Evolutionary conservation across 1,140 invertebrate genomes (phyloP).

Genomic region (Ostrea edulis): DNA sequence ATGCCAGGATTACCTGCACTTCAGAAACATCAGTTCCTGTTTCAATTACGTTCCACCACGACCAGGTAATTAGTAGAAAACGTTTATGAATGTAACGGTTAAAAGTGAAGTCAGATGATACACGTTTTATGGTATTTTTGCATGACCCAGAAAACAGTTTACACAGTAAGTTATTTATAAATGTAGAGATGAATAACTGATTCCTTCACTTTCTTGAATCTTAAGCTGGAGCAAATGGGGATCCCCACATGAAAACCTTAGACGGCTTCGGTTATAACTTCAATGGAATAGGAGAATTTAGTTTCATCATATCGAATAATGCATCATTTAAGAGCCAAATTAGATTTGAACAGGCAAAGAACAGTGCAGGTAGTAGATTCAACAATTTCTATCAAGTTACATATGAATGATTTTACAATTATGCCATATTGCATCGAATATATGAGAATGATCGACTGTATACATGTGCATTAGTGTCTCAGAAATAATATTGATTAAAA

Average conservation of each 20-base stretch:
- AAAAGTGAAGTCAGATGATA: not conserved
- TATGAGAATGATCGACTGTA: too few species aligned
- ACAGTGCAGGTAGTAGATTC: not conserved
- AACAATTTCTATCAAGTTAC: not conserved
- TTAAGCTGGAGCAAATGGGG: constrained; percentile 50
- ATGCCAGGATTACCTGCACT: constrained; percentile 36
- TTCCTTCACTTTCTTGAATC: not conserved
- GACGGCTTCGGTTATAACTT: constrained; percentile 64
- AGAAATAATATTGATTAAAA: not conserved
- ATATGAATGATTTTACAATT: too few species aligned
- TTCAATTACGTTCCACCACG: constrained; percentile 43
- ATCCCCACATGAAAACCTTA: constrained; percentile 60
- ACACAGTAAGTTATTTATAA: not conserved
- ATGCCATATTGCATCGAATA: too few species aligned
- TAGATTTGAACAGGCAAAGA: constrained; percentile 1
- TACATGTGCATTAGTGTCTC: not conserved
- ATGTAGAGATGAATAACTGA: not conserved
- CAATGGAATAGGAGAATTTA: constrained; percentile 63
- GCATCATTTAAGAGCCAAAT: constrained; percentile 23
- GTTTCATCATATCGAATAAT: not conserved
- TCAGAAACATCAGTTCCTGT: constrained; percentile 40
- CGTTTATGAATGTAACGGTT: not conserved
- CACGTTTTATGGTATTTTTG: not conserved
- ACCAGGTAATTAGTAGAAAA: constrained; percentile 35
- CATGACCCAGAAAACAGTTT: not conserved